Base-by-base conservation (phyloP, 1,140 invertebrate species). In the Calliopsis andreniformis region DNA sequence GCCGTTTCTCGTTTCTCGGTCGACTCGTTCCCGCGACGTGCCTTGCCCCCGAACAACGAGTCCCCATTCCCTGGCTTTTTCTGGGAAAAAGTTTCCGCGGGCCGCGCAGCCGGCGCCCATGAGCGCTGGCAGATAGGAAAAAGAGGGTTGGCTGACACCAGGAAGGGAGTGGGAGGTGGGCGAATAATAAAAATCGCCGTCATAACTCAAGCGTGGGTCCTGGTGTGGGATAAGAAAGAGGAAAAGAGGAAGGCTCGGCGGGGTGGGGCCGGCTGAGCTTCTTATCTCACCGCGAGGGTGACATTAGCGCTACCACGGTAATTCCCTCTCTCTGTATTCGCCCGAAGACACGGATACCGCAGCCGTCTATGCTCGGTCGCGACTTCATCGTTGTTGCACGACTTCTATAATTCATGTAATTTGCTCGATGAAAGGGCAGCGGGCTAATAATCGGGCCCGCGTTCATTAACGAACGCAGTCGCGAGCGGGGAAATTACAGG, bases 111-210 rank as follows among this genome's bases (percentile, higher is more conserved):
- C 78, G 87, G 80, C 86, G 84, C 67, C 84, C 89, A 86, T 85
- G 85, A 88, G 75, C 71, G 49, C 61, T 76, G 58, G 75, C 73
- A 82, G 79, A 87, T 86, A 87, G 81, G 75, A 81, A 80, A 85
- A 84, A 79, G 76, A 66, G 78, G 77, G 78, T 55, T 58, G 80
- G 56, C 42, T 78, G 81, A 71, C 75, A 64, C 68, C 51, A 63
- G 59, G 75, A 63, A 76, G 66, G 45, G 51, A 72, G 76, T 76
- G 63, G 80, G 86, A 84, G 79, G 78, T 70, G 71, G 81, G 88
- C 87, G 91, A 92, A 92, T 92, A 92, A 92, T 92, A 92, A 92
- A 92, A 92, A 92, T 92, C 88, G 86, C 84, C 82, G 76, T 84
- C 89, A 88, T 92, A 92, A 92, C 71, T 92, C 91, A 92, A 84